Base-by-base conservation (phyloP, 2,113 vertebrate species). In the Puntigrus tetrazona region DNA sequence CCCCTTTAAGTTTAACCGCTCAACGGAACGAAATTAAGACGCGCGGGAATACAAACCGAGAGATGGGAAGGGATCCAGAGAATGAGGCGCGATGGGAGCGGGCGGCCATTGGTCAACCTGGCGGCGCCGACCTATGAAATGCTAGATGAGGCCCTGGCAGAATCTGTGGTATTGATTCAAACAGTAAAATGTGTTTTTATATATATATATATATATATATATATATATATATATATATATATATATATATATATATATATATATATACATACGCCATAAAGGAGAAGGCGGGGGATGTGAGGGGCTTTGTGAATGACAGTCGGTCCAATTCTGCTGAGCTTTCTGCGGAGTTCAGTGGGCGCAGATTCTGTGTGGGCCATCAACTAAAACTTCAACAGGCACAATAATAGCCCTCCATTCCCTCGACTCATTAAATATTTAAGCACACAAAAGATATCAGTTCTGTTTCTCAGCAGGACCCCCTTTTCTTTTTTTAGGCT, bases 281-380 rank as follows among this genome's bases (percentile, higher is more conserved):
- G 25, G 73, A 50, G 45, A 16, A 47, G 14, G 70, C 14, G 13
- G 41, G 3, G 22, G 70, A 74, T 75, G 14, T 20, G 27, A 2
- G 34, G 16, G 20, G 43, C n/a, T 74, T 74, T 50, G 25, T 74
- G 72, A 74, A 74, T 47, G 72, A 47, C 72, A 74, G 22, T 3
- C n/a, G n/a, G 38, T 47, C 41, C 72, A 47, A 74, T 74, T 74
- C 25, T 74, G 72, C 72, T 47, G 41, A 47, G 72, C 45, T 75
- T 75, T 55, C 52, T 55, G 20, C 22, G 2, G 52, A 55, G 52
- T 55, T 75, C 41, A 50, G 72, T 75, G 72, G 25, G 72, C 3
- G 14, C 41, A 20, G 43, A 75, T 75, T 75, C 25, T 29, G 38
- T 50, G 72, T 75, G 43, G 72, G 72, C 43, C 72, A 27, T 50